Evolutionary conservation across 2,888 invertebrate genomes (phyloP), one percentile per base, ranked within the genome.

Genomic region (Cabera pusaria): DNA sequence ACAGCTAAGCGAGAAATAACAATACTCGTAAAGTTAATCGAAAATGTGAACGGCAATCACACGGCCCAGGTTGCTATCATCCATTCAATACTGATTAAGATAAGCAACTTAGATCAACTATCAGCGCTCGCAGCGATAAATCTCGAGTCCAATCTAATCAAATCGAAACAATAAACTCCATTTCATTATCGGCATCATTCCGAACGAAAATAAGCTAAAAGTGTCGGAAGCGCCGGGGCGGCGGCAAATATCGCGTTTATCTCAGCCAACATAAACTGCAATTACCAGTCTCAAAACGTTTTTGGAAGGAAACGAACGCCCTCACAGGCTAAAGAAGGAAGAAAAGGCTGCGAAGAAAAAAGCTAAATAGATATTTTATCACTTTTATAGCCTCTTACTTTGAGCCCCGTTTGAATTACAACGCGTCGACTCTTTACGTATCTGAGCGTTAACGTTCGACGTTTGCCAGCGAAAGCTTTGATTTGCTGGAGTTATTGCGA

Each of bases 281-380:
- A 84, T 85, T 82, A 83, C 75, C 64, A 75, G 69, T 68, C 72
- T 62, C 72, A 67, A 72, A 82, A 73, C 75, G 78, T 75, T 74
- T 61, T 58, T 54, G 76, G 74, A 74, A 79, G 79, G 75, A 83
- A 81, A 66, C 64, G 64, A 66, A 73, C 72, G 61, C 65, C 5
- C 72, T 62, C 65, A 56, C 57, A 46, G 46, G 56, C 61, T 62
- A 40, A 56, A 62, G 63, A 40, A 46, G 40, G 52, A 53, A 53
- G 63, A 72, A 75, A 71, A 59, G 59, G 63, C 60, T 62, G 60
- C 19, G 33, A 47, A 69, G 68, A 72, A 79, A n/a, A 78, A 74
- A 75, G 75, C 77, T 81, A 81, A 85, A 84, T 82, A 84, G 82
- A 83, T 84, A 84, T 85, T 85, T 82, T 85, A 84, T 85, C 84